Evolutionary conservation across 2,113 vertebrate species (phyloP).

Genomic region (Syngnathus floridae): DNA sequence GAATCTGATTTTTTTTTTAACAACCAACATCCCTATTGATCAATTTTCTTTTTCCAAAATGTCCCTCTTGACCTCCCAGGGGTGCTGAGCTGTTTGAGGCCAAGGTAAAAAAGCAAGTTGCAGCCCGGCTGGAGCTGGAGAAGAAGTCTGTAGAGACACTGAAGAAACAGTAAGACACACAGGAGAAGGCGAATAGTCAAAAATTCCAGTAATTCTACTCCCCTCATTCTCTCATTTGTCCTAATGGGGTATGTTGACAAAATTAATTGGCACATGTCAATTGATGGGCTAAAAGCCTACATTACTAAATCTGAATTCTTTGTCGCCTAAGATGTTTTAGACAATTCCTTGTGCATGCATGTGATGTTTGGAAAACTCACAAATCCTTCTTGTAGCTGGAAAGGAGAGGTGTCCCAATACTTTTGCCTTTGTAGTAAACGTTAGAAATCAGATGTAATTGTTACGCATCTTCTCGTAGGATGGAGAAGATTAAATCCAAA

Average conservation of each 20-base stretch:
- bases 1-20: not conserved
- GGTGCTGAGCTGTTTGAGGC: slow-evolving; percentile 73
- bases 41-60: not conserved
- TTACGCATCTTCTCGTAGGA: slow-evolving; percentile 50
- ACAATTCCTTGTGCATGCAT: no score
- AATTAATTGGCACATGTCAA: no score
- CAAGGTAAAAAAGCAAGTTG: slow-evolving; percentile 67
- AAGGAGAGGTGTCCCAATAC: not conserved
- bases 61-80: slow-evolving; percentile 33
- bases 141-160: slow-evolving; percentile 66
- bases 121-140: slow-evolving; percentile 60
- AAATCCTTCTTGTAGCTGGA: no score
- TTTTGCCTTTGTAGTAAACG: not conserved
- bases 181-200: not conserved
- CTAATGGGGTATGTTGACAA: not conserved
- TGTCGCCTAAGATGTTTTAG: no score
- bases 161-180: slow-evolving; percentile 64
- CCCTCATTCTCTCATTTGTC: not conserved
- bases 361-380: no score
- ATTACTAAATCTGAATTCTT: no score
- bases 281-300: no score
- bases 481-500: slow-evolving; percentile 74
- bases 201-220: not conserved
- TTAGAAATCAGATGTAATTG: not conserved
- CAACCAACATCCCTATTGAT: not conserved